Base-by-base conservation (phyloP, 2,888 invertebrate species). In the Heliconius ismenius region DNA sequence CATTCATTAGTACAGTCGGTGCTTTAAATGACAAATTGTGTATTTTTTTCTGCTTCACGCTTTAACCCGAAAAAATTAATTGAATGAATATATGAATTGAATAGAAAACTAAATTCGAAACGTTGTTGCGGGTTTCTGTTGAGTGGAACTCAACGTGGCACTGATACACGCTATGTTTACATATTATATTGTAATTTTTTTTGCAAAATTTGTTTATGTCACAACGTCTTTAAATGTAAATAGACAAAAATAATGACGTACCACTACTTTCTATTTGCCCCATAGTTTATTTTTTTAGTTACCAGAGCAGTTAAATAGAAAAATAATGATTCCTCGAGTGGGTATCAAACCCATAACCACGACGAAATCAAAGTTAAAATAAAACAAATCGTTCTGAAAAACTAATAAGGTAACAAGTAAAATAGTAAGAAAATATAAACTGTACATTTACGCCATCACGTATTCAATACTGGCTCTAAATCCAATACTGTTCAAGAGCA, bases 401-500 rank as follows among this genome's bases (percentile, higher is more conserved):
- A 6, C 9, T 58, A 21, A 54, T 54, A 21, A 54, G 21, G 7
- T 21, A 58, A 63, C 63, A 18, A 28, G 18, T 28, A 18, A 63
- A 63, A 7, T 32, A 32, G 32, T 32, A 32, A 32, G 7, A 28
- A 32, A 32, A 7, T 32, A 32, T 32, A 32, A 32, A 32, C 32
- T 32, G 7, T 32, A 64, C 26, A 9, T 64, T 64, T 10, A 18
- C n/a, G 11, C 39, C 2, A 13, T 32, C n/a, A 39, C n/a, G 67
- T 65, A 39, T 36, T 67, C 36, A 24, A 67, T 67, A 73, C 26
- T 9, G 62, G 11, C 60, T 21, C 26, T 26, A 62, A 73, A 63
- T 73, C 21, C 39, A 63, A 39, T 73, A 60, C 39, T 21, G 43
- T 62, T 73, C 62, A 26, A 73, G 60, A 39, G 28, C 39, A 63